Base-by-base conservation (phyloP, 2,888 invertebrate species). In the Deilephila elpenor region DNA sequence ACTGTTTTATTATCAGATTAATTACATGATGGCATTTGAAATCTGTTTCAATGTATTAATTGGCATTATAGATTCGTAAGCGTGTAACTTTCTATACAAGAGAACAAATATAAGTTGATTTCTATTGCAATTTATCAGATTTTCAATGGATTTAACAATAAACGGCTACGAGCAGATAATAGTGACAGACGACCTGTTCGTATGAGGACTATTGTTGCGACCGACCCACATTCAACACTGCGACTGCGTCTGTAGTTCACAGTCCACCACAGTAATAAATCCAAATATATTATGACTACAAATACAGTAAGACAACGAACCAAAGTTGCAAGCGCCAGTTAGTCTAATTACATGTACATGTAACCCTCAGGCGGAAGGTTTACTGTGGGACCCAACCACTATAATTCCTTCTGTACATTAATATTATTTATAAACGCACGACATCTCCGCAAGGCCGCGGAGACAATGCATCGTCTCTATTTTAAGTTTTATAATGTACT, bases 11-110 rank as follows among this genome's bases (percentile, higher is more conserved):
- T 82, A 77, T 70, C 71, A 79, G 82, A 82, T 82, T 83, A 78
- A 84, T 84, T 80, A 73, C 76, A 78, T 75, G 77, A 82, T 78
- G 79, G 82, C 81, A 83, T 78, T 78, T 75, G 77, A 75, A 79
- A 80, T 83, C 25, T n/a, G 59, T 11, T 25, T 59, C 7, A 59
- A 59, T 20, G 11, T 59, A 5, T 59, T 59, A 59, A 59, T 59
- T 59, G 59, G 25, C n/a, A 59, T 59, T 44, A 44, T 44, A 11
- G 44, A 44, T 44, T 11, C 11, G 44, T 44, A 44, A 44, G 44
- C 44, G 44, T 44, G 44, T 44, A 14, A 44, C 44, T 44, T 44
- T 44, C 44, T 44, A 44, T 44, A 14, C 14, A 44, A 44, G 32
- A 44, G 14, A 44, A 44, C 5, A 44, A 3, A 44, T 44, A 44